Conservation (phyloP, 2,888 invertebrate genomes). For the Orthosia gracilis region DNA sequence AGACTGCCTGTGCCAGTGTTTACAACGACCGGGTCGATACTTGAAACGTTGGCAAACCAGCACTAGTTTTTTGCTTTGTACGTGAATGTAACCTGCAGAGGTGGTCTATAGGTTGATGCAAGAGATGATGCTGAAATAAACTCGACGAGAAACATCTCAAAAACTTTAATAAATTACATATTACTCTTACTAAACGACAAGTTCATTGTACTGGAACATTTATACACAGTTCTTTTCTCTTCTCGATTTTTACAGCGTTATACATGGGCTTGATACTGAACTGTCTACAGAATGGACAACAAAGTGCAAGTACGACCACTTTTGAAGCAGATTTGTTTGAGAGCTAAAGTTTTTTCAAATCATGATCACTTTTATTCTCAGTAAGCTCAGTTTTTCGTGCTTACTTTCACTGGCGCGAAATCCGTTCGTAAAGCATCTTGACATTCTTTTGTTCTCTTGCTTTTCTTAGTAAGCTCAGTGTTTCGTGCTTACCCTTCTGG, state of each 20-base stretch:
- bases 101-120: no score
- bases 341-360: background rate
- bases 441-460: background rate
- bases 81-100: no score
- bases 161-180: constrained; percentile 28
- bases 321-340: background rate
- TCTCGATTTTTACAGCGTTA: constrained; percentile 1
- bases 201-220: background rate
- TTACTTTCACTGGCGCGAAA: background rate
- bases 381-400: constrained; percentile 4
- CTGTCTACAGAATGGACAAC: background rate
- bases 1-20: no score
- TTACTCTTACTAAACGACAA: constrained; percentile 24
- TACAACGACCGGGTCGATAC: no score
- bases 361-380: background rate
- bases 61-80: no score
- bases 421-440: background rate
- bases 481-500: background rate
- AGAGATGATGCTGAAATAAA: constrained; percentile 1
- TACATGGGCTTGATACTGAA: constrained; percentile 3
- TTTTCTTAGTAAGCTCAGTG: background rate
- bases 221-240: background rate
- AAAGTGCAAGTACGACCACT: background rate
- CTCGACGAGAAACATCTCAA: background rate
- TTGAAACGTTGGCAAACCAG: no score